Percentiles rank a stretch among this genome's conserved stretches.
phyloP scores from a whole-genome alignment of 2,888 invertebrate genomes.

The Lobophora halterata region DNA sequence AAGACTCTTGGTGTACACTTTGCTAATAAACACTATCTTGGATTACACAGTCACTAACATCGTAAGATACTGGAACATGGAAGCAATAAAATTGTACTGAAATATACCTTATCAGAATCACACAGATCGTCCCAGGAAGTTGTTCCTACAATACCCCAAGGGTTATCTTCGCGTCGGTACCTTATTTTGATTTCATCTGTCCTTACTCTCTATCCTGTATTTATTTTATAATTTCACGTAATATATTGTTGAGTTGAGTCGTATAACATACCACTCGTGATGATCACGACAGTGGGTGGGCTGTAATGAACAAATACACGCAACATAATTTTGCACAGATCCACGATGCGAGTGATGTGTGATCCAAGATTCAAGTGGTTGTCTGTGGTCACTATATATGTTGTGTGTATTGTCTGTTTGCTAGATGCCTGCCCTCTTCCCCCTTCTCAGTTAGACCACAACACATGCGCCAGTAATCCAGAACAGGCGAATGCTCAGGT shows the following conservation, averaged over 20 bases:
- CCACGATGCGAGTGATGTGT: conserved; percentile 75
- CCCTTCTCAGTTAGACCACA: conserved; percentile 92
- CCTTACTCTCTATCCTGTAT: conserved; percentile 72
- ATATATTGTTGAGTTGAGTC: conserved; percentile 17
- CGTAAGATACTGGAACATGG: conserved; percentile 38
- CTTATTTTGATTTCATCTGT: conserved; percentile 69
- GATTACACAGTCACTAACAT: conserved; percentile 80
- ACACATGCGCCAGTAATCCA: conserved; percentile 88
- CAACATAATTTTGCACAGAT: conserved; percentile 71
- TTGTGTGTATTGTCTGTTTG: conserved; percentile 94
- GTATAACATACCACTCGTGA: conserved; percentile 35
- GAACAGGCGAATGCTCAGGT: conserved; percentile 87
- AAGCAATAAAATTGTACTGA: conserved; percentile 22
- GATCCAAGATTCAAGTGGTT: conserved; percentile 79
- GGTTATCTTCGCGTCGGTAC: conserved; percentile 28
- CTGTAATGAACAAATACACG: conserved; percentile 72
- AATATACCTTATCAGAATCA: conserved; percentile 34
- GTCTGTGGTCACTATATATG: conserved; percentile 83
- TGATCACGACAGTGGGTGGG: conserved; percentile 61
- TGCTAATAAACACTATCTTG: conserved; percentile 77
- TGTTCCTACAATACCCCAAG: conserved; percentile 17
- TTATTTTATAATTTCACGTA: conserved; percentile 49
- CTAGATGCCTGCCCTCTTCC: conserved; percentile 97
- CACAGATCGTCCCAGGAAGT: conserved; percentile 24
- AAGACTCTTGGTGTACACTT: conserved; percentile 79